Percentiles rank a stretch among this genome's conserved stretches.
Evolutionary conservation across 2,113 vertebrate genomes (phyloP).

Genomic region (Girardinichthys multiradiatus): DNA sequence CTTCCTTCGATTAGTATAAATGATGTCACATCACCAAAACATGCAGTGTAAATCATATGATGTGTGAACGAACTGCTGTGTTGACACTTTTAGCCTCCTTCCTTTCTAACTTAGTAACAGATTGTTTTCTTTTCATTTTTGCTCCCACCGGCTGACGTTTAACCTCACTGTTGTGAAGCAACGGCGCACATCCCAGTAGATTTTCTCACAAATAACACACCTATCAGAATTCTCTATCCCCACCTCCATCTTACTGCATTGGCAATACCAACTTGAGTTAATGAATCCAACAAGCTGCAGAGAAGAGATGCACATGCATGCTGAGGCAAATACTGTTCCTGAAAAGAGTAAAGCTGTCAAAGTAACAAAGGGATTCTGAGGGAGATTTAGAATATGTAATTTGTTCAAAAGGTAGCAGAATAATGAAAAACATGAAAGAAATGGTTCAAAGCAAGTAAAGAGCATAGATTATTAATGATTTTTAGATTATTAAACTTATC

Average conservation of each 20-base stretch:
- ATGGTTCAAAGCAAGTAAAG: background rate
- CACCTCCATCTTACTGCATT: background rate
- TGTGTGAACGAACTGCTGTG: slow-evolving; percentile 26
- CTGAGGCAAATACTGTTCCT: background rate
- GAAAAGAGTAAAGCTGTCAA: slow-evolving; percentile 6
- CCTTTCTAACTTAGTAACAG: slow-evolving; percentile 33
- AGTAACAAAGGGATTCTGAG: background rate
- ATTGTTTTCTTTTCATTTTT: slow-evolving; percentile 28
- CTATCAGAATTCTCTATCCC: background rate
- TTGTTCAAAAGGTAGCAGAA: slow-evolving; percentile 1
- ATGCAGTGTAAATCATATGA: slow-evolving; percentile 21
- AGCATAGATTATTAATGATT: background rate
- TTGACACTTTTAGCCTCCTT: slow-evolving; percentile 23
- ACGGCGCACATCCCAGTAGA: slow-evolving; percentile 18
- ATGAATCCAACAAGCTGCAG: slow-evolving; percentile 13
- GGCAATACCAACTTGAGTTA: background rate
- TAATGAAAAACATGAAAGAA: background rate
- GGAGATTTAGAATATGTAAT: slow-evolving; percentile 5
- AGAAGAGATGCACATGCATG: background rate
- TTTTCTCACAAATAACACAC: slow-evolving; percentile 29
- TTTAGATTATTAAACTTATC: background rate
- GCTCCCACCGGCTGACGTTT: slow-evolving; percentile 34
- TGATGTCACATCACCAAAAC: background rate
- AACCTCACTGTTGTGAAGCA: slow-evolving; percentile 7
- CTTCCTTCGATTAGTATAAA: slow-evolving; percentile 17